Base-by-base conservation (phyloP, 2,888 invertebrate genomes). In the Megaustenia siamemsis region DNA sequence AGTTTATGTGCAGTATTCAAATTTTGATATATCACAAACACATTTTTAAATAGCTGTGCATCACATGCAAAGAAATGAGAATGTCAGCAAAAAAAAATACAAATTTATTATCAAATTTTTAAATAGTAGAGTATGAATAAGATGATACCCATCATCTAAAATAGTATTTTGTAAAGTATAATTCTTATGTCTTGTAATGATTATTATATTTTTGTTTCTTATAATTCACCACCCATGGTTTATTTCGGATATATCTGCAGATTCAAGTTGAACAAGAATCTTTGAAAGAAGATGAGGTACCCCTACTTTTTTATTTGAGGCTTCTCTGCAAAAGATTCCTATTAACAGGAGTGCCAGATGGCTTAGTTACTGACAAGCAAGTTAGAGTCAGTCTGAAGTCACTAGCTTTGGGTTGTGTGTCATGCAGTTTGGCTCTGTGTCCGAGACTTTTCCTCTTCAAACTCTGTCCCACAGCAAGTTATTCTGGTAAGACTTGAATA, bases 341-440 rank as follows among this genome's bases (percentile, higher is more conserved):
- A 40, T 93, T 97, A 45, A 95, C 96, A 24, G 97, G 97, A 0
- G 94, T 84, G 32, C 88, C 84, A 80, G 93, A 94, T 81, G 91
- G 91, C 24, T 88, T 93, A 68, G 96, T 96, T 76, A 94, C 96
- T 1, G 98, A 98, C 93, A 95, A 96, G 93, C 95, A 95, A 38
- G 96, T 97, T 56, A 95, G 98, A 56, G 97, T 99, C 49, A 98
- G 98, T 85, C 97, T 98, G 0, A 98, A 98, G 94, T 96, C 97
- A 12, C 95, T 98, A 60, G 97, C 98, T 0, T 93, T 98, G n/a
- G 96, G 96, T 82, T 98, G 97, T 92, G 93, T 98, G 38, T 96
- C 96, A 0, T 96, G 96, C 89, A 96, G 97, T 82, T 94, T 97
- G 56, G 95, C 96, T 63, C 93, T 97, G 40, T 96, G 96, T 90